phyloP scores from a whole-genome alignment of 2,888 invertebrate species.

The Nipponacmea schrenckii region DNA sequence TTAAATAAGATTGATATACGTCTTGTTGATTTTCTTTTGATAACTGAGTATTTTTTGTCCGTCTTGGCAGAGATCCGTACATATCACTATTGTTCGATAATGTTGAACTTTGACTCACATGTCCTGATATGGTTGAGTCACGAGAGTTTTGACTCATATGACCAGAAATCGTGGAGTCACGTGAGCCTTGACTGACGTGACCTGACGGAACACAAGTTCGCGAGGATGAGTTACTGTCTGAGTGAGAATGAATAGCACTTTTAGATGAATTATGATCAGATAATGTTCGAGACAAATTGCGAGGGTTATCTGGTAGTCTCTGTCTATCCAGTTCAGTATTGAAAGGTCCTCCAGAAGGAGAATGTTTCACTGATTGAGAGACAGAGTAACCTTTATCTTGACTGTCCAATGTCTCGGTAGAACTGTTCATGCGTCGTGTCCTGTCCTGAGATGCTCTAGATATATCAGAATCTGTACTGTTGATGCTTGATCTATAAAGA shows the following conservation, averaged over 20 bases:
- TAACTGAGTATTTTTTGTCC: slow-evolving; percentile 39
- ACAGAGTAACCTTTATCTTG: slow-evolving; percentile 8
- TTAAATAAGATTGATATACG: slow-evolving; percentile 50
- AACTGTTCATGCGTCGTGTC: slow-evolving; percentile 1
- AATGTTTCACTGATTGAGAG: background rate
- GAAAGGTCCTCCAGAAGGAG: background rate
- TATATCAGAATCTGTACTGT: slow-evolving; percentile 39
- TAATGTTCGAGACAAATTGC: background rate
- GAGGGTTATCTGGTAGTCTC: slow-evolving; percentile 3
- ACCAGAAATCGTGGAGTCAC: background rate
- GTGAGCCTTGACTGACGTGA: slow-evolving; percentile 15
- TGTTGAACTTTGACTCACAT: background rate
- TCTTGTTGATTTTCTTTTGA: slow-evolving; percentile 42
- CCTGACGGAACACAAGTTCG: slow-evolving; percentile 23
- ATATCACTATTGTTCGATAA: slow-evolving; percentile 38
- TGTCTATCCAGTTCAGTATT: background rate
- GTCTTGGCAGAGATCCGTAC: slow-evolving; percentile 52
- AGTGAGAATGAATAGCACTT: slow-evolving; percentile 17
- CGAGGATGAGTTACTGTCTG: slow-evolving; percentile 23
- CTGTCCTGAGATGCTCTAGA: slow-evolving; percentile 14
- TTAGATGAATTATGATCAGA: slow-evolving; percentile 17
- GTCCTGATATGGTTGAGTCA: background rate
- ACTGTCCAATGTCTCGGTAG: slow-evolving; percentile 13
- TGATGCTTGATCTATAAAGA: slow-evolving; percentile 34
- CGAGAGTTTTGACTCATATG: slow-evolving; percentile 15